phyloP scores from a whole-genome alignment of 1,140 invertebrate species.

The Streblospio benedicti region DNA sequence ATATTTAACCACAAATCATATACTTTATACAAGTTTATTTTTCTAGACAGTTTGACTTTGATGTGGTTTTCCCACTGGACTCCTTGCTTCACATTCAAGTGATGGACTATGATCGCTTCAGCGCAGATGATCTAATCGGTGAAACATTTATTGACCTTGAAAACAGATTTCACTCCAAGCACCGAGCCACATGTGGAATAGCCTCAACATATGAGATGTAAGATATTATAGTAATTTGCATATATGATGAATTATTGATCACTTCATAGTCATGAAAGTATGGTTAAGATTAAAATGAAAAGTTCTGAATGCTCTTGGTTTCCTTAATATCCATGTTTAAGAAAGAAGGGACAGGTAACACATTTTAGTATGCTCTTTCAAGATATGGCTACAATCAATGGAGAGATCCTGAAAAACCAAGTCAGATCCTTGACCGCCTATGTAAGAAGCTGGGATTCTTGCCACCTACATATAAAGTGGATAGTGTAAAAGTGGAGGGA shows the following conservation, averaged over 20 bases:
- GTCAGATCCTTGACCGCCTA: constrained; percentile 71
- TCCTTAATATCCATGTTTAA: no score
- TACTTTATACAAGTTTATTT: no score
- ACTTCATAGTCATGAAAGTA: no score
- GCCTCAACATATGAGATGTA: constrained; percentile 74
- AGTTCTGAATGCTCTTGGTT: no score
- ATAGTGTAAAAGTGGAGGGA: constrained; percentile 27
- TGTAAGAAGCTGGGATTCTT: constrained; percentile 79
- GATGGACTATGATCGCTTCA: constrained; percentile 79
- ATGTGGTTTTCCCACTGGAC: constrained; percentile 82
- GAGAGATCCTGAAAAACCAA: constrained; percentile 80
- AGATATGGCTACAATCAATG: constrained; percentile 71
- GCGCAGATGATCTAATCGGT: constrained; percentile 79
- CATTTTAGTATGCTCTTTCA: no score
- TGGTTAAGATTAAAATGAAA: no score
- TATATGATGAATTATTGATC: no score
- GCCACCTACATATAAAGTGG: constrained; percentile 64
- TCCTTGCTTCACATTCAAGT: constrained; percentile 74
- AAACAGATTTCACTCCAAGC: constrained; percentile 79
- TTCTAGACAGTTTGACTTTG: constrained; percentile 82
- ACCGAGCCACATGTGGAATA: constrained; percentile 75
- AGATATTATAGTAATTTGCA: no score
- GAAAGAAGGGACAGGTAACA: no score
- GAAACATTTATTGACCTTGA: constrained; percentile 85
- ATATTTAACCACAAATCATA: no score